Evolutionary conservation across 2,888 invertebrate species (phyloP), one percentile per base, ranked within the genome.

Genomic region (Unio delphinus): DNA sequence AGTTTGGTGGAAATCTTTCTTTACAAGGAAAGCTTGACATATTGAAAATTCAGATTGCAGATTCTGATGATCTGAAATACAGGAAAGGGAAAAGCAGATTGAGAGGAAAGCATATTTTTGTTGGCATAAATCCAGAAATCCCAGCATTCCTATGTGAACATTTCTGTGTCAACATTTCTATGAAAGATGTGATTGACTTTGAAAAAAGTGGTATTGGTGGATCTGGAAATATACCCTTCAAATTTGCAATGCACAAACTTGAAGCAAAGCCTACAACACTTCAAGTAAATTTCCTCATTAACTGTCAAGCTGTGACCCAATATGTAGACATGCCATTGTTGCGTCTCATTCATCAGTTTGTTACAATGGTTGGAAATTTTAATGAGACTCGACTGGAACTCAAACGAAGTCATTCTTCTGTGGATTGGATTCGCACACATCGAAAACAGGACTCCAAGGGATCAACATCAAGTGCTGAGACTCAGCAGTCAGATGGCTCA

Each of bases 341-440:
- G 62, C 92, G 98, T 65, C 92, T 98, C 66, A 92, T 98, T 71
- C 97, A 98, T 91, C 98, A 98, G 91, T 97, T 98, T 87, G 95
- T 95, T 85, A 97, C 96, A 87, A 97, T 98, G 97, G 97, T 97
- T 90, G 96, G 97, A 90, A 98, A 97, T 89, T 96, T 98, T 2
- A 96, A 96, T 88, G 96, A 97, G 88, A 97, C 97, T 0, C 96
- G 96, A 88, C 94, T 94, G 81, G 97, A 97, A 86, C 92, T 98
- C 65, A 94, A 95, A 80, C 95, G 95, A 81, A 94, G 95, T 79
- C 86, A 89, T 3, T 78, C 83, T 1, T 82, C 84, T 55, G 72
- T 82, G 34, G 84, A 85, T 61, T 86, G 86, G 83, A 81, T 83
- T 28, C 80, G 82, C 58, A 86, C 87, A 8, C 88, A 88, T 79